Base-by-base conservation (phyloP, 2,888 invertebrate species). In the Drosophila ustulata region DNA sequence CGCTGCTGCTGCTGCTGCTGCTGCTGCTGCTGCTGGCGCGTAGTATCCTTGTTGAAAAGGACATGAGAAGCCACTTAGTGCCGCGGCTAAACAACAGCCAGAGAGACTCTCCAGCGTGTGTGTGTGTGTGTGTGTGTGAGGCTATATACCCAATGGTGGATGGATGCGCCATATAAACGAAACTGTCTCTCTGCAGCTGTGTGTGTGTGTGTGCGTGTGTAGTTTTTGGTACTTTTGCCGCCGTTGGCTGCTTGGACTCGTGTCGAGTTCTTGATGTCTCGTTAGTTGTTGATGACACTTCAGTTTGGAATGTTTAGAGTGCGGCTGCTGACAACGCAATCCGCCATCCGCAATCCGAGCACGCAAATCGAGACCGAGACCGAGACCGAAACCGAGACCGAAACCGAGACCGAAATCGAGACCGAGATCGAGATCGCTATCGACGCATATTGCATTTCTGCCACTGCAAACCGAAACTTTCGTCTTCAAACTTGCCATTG, bases 231-330 rank as follows among this genome's bases (percentile, higher is more conserved):
- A 87, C 82, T 84, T 82, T 80, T 87, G 82, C 75, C 75, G 85
- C 77, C 80, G 88, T 85, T 89, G 81, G 82, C 78, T 82, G 90
- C 86, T 90, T 90, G 90, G 89, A 87, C 89, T 90, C 89, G 89
- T 89, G 82, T 90, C 90, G 91, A 90, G 90, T 91, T 92, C 91
- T 91, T 91, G 90, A 87, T 90, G 85, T 88, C 85, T 90, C 89
- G 90, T 91, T 91, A 92, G 92, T 92, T 92, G 91, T 92, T 91
- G 92, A 92, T 91, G 92, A 91, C 90, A 92, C 92, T 92, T 92
- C 91, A 92, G 88, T 90, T 92, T 90, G 88, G 88, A 80, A 88
- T 86, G 90, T 81, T 87, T 75, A 89, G 88, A 89, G 82, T 89
- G 87, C 89, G 84, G 80, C 86, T 69, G 18, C 86, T 69, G 72